Conservation (phyloP, 1,140 invertebrate genomes). For the Xylocopa sonorina region DNA sequence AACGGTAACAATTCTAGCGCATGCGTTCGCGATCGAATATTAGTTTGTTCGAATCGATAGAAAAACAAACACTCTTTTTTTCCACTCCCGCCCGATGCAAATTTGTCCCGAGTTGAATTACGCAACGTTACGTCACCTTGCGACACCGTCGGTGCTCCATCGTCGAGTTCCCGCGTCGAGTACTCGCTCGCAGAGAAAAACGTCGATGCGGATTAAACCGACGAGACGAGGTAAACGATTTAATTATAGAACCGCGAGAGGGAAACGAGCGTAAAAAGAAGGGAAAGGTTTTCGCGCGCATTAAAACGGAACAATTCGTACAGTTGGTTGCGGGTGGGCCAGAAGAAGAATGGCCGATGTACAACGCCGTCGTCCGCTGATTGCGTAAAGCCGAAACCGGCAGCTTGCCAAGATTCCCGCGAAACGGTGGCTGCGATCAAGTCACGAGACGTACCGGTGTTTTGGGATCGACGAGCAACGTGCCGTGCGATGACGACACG, state of each 20-base stretch:
- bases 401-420: constrained; percentile 44
- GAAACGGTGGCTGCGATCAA: neutral
- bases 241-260: too few relatives aligned
- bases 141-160: neutral
- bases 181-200: neutral
- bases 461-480: neutral
- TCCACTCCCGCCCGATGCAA: neutral
- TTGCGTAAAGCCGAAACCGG: constrained; percentile 47
- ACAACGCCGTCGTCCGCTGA: constrained; percentile 15
- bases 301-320: neutral
- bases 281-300: neutral
- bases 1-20: neutral
- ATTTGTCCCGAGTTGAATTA: neutral
- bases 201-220: neutral
- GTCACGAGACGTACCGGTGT: constrained; percentile 31
- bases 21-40: neutral
- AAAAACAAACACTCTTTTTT: neutral
- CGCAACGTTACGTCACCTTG: constrained; percentile 13
- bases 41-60: neutral
- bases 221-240: neutral
- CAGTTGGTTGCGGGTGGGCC: constrained; percentile 14
- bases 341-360: constrained; percentile 27
- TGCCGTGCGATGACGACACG: neutral
- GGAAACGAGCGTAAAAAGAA: neutral
- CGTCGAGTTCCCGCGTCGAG: neutral